Base-by-base conservation (phyloP, 1,140 invertebrate species). In the Brachionus sp. region DNA sequence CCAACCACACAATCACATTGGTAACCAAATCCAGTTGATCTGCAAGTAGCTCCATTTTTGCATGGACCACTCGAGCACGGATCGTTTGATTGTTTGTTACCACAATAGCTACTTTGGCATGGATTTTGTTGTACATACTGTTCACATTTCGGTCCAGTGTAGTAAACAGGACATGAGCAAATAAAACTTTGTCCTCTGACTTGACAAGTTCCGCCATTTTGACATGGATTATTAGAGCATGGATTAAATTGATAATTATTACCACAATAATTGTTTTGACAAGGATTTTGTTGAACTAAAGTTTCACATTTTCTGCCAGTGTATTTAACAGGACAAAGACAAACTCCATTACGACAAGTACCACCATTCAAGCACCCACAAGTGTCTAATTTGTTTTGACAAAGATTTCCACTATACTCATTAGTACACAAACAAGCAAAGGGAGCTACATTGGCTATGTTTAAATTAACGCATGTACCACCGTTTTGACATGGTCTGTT, bases 1-100 rank as follows among this genome's bases (percentile, higher is more conserved):
- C 94, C 95, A 1, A 92, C 91, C 42, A 92, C 91, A 88, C 96
- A 98, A 13, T 93, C 92, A 87, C 96, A 98, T 35, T 93, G 94
- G 88, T 95, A 98, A n/a, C 16, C 33, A 23, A 50, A 62, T 25
- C 80, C 80, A 46, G n/a, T 46, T 29, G 77, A 85, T 39, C 84
- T 85, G 66, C 80, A 82, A 33, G 80, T 82, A 16, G 46, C 80
- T 25, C 57, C 57, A 33, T 44, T 46, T 46, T 66, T 29, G 19
- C 80, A 82, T 62, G 80, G 80, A 23, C 42, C 66, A 6, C 33
- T 16, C 29, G 23, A 68, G 50, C 80, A 82, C n/a, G 50, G 12
- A 50, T 82, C 46, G 12, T 42, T 57, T 37, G 50, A 35, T 39
- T 57, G 62, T 39, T 37, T 57, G 57, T 62, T 25, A 16, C 46